Evolutionary conservation across 2,797 vertebrate species (phyloP).

Genomic region (Simalia tracyae): DNA sequence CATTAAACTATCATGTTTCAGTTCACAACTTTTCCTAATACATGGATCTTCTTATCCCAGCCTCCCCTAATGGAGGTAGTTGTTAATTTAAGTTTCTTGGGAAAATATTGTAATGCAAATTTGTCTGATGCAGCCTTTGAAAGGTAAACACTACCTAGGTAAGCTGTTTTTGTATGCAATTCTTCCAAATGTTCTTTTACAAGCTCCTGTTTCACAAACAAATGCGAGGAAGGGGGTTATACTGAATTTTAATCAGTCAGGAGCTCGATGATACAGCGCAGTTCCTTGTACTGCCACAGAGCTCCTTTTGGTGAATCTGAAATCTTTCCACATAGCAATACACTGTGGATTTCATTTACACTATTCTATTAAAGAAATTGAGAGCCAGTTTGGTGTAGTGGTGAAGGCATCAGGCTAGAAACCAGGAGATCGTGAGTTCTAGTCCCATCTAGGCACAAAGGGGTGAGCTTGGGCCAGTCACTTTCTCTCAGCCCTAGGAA

Average conservation of each 20-base stretch:
- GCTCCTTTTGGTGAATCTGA: neutral
- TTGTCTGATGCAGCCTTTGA: neutral
- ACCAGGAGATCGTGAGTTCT: too few relatives aligned
- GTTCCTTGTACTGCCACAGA: neutral
- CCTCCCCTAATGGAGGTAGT: neutral
- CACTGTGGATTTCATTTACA: neutral
- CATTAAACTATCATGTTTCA: neutral
- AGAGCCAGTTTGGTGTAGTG: too few relatives aligned
- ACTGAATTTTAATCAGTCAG: neutral
- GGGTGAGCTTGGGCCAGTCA: too few relatives aligned
- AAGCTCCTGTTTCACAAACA: neutral
- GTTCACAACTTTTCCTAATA: neutral
- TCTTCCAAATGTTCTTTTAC: neutral
- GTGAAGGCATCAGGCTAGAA: too few relatives aligned
- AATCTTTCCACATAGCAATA: neutral
- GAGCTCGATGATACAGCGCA: neutral
- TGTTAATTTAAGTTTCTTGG: neutral
- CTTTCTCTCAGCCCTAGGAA: too few relatives aligned
- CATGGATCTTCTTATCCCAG: neutral
- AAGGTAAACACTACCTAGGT: neutral
- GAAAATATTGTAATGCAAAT: neutral
- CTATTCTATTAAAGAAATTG: neutral
- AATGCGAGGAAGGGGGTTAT: neutral
- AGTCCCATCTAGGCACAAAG: too few relatives aligned
- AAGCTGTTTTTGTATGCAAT: neutral